Percentiles rank a stretch among this genome's conserved stretches.
Conservation (phyloP, 2,797 vertebrate genomes). For the Pseudocheirus occidentalis region DNA sequence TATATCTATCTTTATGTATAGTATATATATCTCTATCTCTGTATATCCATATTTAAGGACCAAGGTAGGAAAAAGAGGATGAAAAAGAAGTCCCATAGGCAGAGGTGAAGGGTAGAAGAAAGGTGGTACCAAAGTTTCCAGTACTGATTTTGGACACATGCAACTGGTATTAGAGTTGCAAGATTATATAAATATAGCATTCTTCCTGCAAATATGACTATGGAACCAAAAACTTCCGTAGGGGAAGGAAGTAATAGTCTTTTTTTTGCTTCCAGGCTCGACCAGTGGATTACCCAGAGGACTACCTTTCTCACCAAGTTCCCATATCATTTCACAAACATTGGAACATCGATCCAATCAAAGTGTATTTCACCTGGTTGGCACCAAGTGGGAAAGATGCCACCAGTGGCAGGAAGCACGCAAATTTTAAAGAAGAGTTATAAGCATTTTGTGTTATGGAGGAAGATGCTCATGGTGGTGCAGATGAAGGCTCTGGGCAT, state of each 20-base stretch:
- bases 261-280: constrained; percentile 88
- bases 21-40: background rate
- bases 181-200: background rate
- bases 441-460: constrained; percentile 65
- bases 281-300: constrained; percentile 94
- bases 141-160: background rate
- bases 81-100: background rate
- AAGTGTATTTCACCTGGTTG: constrained; percentile 94
- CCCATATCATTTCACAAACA: constrained; percentile 98
- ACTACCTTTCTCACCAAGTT: constrained; percentile 94
- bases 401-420: constrained; percentile 70
- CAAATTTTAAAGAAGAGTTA: constrained; percentile 89
- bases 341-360: constrained; percentile 95
- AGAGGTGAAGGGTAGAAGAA: background rate
- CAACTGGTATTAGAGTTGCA: background rate
- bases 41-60: background rate
- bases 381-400: constrained; percentile 80
- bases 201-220: background rate
- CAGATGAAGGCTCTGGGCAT: background rate
- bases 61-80: background rate
- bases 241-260: background rate
- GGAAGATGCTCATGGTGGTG: background rate
- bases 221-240: background rate
- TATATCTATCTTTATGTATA: background rate
- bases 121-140: background rate